Base-by-base conservation (phyloP, 2,113 vertebrate species). In the Caranx ignobilis region DNA sequence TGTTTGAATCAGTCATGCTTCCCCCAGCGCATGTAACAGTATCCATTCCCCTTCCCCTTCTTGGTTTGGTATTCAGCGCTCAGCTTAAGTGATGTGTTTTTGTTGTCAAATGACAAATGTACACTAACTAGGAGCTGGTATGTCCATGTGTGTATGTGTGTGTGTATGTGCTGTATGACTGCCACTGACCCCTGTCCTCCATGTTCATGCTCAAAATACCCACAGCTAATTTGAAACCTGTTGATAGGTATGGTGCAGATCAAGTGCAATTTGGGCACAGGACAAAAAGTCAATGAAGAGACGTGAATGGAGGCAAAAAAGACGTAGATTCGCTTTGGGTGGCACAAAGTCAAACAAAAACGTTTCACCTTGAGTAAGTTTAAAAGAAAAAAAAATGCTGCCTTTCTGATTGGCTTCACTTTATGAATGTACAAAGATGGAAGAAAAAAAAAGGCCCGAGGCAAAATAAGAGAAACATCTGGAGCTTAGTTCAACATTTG, bases 61-160 rank as follows among this genome's bases (percentile, higher is more conserved):
- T 87, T 43, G 69, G 82, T 87, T 92, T 90, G 93, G 77, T 85
- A 83, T 86, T 92, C 87, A 26, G 81, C 0, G 21, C 67, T 90
- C 77, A 83, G 80, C 90, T 90, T 84, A 87, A 88, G 83, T 87
- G 80, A 92, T 92, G 88, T 84, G 90, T 92, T 89, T 89, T 92
- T 88, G 71, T 91, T 92, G 90, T 93, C 81, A 91, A 93, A 92
- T 89, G 87, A 91, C 86, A 94, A 91, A 93, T 91, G 82, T 89
- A 68, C 62, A 68, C 82, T 82, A 91, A 87, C 79, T 84, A 75
- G 79, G 64, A 47, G 69, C 71, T 35, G 68, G 75, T 80, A 69
- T 35, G 39, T 65, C 48, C 37, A 37, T 74, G 43, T 21, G 70
- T 60, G 52, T 43, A 37, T 43, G 52, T n/a, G 45, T 47, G 85